Percentiles rank a stretch among this genome's conserved stretches.
These are phyloP conservation scores for Zosterops borbonicus DNA, from an alignment of 2,113 vertebrate species.

Conservation along the genomic window DNA sequence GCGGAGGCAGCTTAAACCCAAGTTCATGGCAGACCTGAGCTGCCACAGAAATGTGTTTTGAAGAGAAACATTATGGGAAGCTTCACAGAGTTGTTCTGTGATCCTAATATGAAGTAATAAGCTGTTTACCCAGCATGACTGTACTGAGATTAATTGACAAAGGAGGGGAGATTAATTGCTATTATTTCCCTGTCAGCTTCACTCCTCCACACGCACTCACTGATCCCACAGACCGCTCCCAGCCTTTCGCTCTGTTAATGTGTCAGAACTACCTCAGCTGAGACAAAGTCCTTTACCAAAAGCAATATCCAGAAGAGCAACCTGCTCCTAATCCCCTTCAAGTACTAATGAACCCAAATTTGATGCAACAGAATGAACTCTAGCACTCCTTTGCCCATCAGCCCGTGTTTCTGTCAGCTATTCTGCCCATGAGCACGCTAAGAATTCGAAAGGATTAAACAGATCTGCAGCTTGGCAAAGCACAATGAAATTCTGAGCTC, in stretches of 20 bases:
- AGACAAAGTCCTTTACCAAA: slow-evolving; percentile 33
- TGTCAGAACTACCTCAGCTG: slow-evolving; percentile 28
- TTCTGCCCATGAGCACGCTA: neutral
- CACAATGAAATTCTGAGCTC: neutral
- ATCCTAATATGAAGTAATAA: slow-evolving; percentile 77
- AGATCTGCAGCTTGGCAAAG: slow-evolving; percentile 20
- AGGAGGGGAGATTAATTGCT: slow-evolving; percentile 72
- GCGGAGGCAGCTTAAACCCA: slow-evolving; percentile 20
- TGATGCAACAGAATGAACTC: slow-evolving; percentile 50
- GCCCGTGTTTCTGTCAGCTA: slow-evolving; percentile 18
- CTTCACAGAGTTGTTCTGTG: slow-evolving; percentile 71
- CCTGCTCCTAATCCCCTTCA: slow-evolving; percentile 37
- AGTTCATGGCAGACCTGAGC: slow-evolving; percentile 50
- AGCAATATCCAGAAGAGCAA: slow-evolving; percentile 50
- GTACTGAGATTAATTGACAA: slow-evolving; percentile 72
- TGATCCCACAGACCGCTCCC: slow-evolving; percentile 51
- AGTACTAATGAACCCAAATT: slow-evolving; percentile 49
- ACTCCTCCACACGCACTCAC: slow-evolving; percentile 51
- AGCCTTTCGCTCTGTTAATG: neutral
- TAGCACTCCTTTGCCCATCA: slow-evolving; percentile 16
- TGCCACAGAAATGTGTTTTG: slow-evolving; percentile 54
- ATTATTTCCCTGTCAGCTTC: slow-evolving; percentile 70
- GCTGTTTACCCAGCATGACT: slow-evolving; percentile 70
- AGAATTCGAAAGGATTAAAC: slow-evolving; percentile 45
- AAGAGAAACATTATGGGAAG: slow-evolving; percentile 64